Base-by-base conservation (phyloP, 2,888 invertebrate genomes). In the Conchocele bisecta region DNA sequence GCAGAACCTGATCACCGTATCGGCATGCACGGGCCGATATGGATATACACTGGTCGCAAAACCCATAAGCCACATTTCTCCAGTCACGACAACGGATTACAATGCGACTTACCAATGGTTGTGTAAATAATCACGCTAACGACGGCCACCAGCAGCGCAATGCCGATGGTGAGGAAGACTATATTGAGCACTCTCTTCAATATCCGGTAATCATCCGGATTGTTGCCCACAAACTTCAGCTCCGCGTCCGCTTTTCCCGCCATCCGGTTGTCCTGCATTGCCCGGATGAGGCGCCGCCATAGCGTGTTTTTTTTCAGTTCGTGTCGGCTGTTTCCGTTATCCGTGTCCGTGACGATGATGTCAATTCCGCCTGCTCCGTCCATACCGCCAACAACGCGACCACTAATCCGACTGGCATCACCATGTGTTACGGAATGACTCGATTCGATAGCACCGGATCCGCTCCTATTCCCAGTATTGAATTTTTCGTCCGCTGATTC, bases 111-210 rank as follows among this genome's bases (percentile, higher is more conserved):
- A 88, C 88, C 82, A 48, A 88, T 75, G 50, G 82, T 67, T 4
- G 88, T 86, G 71, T 88, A 88, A 33, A 88, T 80, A 59, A 89
- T 86, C 56, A 89, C 89, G 42, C 86, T 81, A 53, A 89, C 74
- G 48, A 89, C 89, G 5, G 87, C 83, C 15, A 88, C 63, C 17
- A 89, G 80, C 33, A 89, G 79, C 22, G 83, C 80, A 42, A 86
- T 81, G 28, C 89, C 89, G 9, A 88, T 84, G 6, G 85, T 83
- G 24, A 89, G 68, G 69, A 89, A 89, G n/a, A 84, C 74, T 50
- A 88, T 86, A 77, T 89, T 89, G 13, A 89, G 75, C 54, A 88
- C 83, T 64, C 83, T 79, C 71, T 89, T 89, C 44, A 89, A 72
- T 20, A 85, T 68, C 15, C 71, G 61, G 68, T 86, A 82, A 24